These are phyloP conservation scores for Microtus agrestis DNA, from an alignment of 2,797 vertebrate genomes.

Conservation along the genomic window DNA sequence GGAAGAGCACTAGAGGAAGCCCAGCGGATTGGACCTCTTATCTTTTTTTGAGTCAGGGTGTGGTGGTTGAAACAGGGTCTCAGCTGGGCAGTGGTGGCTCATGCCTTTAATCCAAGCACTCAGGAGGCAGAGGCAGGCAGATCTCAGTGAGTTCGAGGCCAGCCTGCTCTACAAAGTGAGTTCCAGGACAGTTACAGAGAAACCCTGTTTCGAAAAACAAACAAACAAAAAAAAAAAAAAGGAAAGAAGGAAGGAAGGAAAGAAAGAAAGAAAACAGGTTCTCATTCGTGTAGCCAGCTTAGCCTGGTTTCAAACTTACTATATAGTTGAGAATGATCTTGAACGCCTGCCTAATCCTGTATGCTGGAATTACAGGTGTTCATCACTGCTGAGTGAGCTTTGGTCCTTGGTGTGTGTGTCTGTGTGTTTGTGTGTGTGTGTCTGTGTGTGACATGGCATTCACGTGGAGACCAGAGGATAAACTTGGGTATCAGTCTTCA, in stretches of 20 bases:
- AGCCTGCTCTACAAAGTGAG: too few relatives aligned
- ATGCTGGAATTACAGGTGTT: not conserved
- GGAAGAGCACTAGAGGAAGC: too few relatives aligned
- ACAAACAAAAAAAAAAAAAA: too few relatives aligned
- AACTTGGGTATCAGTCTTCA: not conserved
- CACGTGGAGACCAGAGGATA: not conserved
- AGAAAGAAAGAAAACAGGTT: too few relatives aligned
- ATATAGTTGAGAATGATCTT: not conserved
- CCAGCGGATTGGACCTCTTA: not conserved
- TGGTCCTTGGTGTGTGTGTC: not conserved
- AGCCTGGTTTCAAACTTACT: not conserved
- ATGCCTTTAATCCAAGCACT: too few relatives aligned
- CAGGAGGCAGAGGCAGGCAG: too few relatives aligned
- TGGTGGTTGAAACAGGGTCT: not conserved
- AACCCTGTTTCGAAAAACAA: too few relatives aligned
- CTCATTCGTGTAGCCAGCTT: not conserved
- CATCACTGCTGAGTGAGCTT: not conserved
- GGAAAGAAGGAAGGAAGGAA: rapidly evolving
- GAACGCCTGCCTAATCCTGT: not conserved
- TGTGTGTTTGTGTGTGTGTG: too few relatives aligned
- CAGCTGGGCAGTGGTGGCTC: too few relatives aligned
- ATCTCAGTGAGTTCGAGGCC: too few relatives aligned
- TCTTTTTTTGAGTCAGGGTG: not conserved
- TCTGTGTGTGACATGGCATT: too few relatives aligned
- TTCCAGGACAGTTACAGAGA: too few relatives aligned